phyloP scores from a whole-genome alignment of 1,140 invertebrate genomes.

The Sesamia nonagrioides region DNA sequence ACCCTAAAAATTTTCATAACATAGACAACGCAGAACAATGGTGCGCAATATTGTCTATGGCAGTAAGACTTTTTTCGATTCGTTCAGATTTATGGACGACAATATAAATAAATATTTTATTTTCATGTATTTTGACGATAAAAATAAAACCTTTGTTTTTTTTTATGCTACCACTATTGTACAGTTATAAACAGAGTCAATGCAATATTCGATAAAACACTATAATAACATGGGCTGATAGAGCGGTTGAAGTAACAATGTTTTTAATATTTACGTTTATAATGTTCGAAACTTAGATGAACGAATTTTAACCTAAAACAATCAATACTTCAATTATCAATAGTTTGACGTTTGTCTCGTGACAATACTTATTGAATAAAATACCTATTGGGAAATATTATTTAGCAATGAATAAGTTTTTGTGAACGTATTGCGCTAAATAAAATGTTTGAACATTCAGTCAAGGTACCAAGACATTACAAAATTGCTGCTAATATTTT shows the following conservation, averaged over 20 bases:
- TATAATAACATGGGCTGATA: too few relatives aligned
- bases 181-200: too few relatives aligned
- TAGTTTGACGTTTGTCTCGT: constrained; percentile 70
- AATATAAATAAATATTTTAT: too few relatives aligned
- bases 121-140: too few relatives aligned
- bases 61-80: background rate
- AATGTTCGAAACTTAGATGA: background rate
- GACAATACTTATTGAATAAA: too few relatives aligned
- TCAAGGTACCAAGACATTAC: constrained; percentile 93
- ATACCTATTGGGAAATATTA: constrained; percentile 38
- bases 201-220: too few relatives aligned
- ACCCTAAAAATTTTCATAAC: too few relatives aligned
- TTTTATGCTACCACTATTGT: too few relatives aligned
- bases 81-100: background rate
- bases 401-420: constrained; percentile 58
- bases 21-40: background rate
- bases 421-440: constrained; percentile 50
- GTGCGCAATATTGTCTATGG: too few relatives aligned
- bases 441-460: constrained; percentile 90
- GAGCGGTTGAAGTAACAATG: too few relatives aligned
- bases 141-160: too few relatives aligned
- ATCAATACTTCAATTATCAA: background rate
- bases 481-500: constrained; percentile 91
- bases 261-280: too few relatives aligned
- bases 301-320: constrained; percentile 33